phyloP scores from a whole-genome alignment of 2,888 invertebrate genomes.

The Sinodicranocentrus sp. region DNA sequence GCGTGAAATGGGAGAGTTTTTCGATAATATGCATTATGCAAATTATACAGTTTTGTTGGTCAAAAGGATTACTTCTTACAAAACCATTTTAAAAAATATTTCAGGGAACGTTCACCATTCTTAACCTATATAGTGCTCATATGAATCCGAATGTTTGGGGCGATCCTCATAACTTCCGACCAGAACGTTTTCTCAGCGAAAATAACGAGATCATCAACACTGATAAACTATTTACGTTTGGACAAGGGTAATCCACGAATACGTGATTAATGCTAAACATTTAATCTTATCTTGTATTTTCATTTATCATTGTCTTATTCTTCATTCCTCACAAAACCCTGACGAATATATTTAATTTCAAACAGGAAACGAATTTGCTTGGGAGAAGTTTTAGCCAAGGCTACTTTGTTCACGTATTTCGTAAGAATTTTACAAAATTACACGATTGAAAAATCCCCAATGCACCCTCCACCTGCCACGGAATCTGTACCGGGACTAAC shows the following conservation, averaged over 20 bases:
- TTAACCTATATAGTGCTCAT: conserved; percentile 63
- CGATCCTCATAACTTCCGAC: conserved; percentile 64
- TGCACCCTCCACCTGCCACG: conserved; percentile 31
- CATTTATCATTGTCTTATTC: too few species aligned
- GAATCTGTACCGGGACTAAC: conserved; percentile 63
- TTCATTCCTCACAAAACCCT: too few species aligned
- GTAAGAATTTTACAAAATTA: conserved; percentile 69
- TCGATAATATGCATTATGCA: too few species aligned
- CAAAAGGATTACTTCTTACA: too few species aligned
- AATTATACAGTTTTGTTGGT: too few species aligned
- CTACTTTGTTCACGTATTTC: conserved; percentile 69
- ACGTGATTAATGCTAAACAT: neutral
- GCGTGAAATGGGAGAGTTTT: too few species aligned
- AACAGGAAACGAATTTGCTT: conserved; percentile 64
- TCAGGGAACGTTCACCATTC: conserved; percentile 64
- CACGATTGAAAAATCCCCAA: conserved; percentile 50
- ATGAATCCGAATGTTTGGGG: conserved; percentile 53
- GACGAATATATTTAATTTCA: too few species aligned
- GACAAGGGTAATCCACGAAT: conserved; percentile 42
- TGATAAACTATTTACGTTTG: conserved; percentile 71
- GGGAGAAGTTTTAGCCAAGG: conserved; percentile 68
- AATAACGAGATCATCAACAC: conserved; percentile 67
- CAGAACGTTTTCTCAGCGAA: conserved; percentile 68
- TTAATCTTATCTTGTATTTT: neutral
- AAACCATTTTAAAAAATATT: too few species aligned